These are phyloP conservation scores for human DNA, from an alignment of 2,113 vertebrate species.

Conservation along the genomic window GRCh38 chr1:90222001-90222500, in stretches of 20 bases:
- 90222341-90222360: neutral
- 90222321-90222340: neutral
- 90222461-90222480: neutral
- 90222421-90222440: neutral
- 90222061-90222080: neutral
- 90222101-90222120: neutral
- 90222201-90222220: neutral
- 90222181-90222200: neutral
- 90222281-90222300: neutral
- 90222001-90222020: neutral
- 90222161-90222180: neutral
- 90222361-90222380: neutral
- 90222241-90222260: neutral
- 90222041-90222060: neutral
- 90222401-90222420: neutral
- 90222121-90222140: neutral
- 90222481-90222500: neutral
- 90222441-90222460: neutral
- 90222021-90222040: neutral
- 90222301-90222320: neutral
- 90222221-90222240: neutral
- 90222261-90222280: neutral
- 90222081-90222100: neutral
- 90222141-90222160: neutral
- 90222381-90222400: neutral